Evolutionary conservation across 2,888 invertebrate genomes (phyloP).

Genomic region (Erynnis tages): DNA sequence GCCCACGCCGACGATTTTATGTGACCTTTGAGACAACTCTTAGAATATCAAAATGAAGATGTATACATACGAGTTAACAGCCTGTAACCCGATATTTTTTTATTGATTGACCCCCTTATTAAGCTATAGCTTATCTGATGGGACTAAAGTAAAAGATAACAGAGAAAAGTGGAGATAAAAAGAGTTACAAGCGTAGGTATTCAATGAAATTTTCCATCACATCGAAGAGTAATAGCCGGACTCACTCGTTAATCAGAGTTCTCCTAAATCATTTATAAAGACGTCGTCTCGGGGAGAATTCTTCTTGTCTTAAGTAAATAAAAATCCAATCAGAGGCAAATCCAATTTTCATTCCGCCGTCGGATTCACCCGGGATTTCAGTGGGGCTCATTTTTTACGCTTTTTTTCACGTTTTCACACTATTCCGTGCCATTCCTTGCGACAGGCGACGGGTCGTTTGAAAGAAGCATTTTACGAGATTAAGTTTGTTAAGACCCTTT

Average conservation of each 20-base stretch:
- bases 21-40: no score
- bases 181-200: no score
- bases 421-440: conserved; percentile 45
- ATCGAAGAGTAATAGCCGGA: conserved; percentile 19
- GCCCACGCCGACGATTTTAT: no score
- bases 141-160: no score
- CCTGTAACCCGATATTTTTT: no score
- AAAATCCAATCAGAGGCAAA: conserved; percentile 80
- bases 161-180: no score
- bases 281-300: conserved; percentile 62
- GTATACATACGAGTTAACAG: no score
- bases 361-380: conserved; percentile 69
- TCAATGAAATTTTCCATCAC: background rate
- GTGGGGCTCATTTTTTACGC: conserved; percentile 58
- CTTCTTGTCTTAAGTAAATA: conserved; percentile 82
- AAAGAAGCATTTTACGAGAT: background rate
- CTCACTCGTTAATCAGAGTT: conserved; percentile 37
- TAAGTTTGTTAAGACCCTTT: background rate
- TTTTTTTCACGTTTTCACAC: conserved; percentile 66
- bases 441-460: conserved; percentile 25
- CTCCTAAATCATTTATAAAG: conserved; percentile 75
- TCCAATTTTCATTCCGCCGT: conserved; percentile 79
- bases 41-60: no score
- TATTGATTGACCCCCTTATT: no score
- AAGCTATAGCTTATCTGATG: no score